phyloP scores from a whole-genome alignment of 2,888 invertebrate species.

The Scaeva pyrastri region DNA sequence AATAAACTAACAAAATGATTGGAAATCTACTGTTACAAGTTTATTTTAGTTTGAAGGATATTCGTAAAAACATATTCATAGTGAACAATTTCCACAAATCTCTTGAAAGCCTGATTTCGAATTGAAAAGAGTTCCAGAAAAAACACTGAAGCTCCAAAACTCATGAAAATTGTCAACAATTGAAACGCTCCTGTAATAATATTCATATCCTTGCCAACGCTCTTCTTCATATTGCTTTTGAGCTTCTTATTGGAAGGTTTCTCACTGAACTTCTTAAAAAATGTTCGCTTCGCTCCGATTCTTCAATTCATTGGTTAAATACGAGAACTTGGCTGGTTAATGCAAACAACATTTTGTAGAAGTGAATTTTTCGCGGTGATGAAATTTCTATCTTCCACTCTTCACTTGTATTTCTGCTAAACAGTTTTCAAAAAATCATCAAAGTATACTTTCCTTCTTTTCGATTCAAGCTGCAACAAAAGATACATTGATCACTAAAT shows the following conservation, averaged over 20 bases:
- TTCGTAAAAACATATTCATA: too few species aligned
- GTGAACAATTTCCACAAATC: background rate
- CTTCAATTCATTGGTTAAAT: slow-evolving; percentile 14
- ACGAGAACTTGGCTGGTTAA: slow-evolving; percentile 30
- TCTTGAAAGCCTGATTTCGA: background rate
- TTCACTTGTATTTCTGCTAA: background rate
- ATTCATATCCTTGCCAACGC: background rate
- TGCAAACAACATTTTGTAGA: background rate
- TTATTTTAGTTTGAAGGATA: too few species aligned
- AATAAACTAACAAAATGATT: too few species aligned
- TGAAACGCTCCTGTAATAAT: slow-evolving; percentile 22
- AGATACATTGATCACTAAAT: background rate
- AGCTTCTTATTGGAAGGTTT: background rate
- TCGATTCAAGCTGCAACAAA: background rate
- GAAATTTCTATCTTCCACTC: background rate
- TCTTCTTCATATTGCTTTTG: background rate
- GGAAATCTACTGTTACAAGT: too few species aligned
- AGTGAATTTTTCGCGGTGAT: background rate
- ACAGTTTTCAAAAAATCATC: background rate
- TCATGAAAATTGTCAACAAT: background rate
- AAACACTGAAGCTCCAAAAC: background rate
- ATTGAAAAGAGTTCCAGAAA: slow-evolving; percentile 9
- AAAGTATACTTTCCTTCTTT: slow-evolving; percentile 6
- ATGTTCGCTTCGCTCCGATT: background rate
- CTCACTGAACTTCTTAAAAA: slow-evolving; percentile 13